Base-by-base conservation (phyloP, 1,140 invertebrate species). In the Bombus picipes region DNA sequence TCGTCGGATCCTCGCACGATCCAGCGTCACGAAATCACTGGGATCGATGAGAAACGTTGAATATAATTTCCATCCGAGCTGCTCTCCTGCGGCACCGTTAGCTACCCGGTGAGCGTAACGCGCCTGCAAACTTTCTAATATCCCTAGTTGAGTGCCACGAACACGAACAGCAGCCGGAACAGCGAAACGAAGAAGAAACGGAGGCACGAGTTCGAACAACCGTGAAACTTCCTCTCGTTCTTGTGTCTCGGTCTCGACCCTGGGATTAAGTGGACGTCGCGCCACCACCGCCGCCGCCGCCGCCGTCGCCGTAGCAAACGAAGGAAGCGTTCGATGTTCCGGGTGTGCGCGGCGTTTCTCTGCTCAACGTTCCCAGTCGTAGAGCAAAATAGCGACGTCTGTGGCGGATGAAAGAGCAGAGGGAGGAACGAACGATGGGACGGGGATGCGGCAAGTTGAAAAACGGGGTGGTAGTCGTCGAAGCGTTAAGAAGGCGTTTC, bases 41-140 rank as follows among this genome's bases (percentile, higher is more conserved):
- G 32, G 41, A 65, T 65, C 62, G 34, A 76, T 68, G 41, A 66
- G 9, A 39, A 41, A 65, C 41, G 43, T 47, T 53, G 25, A 68
- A 32, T 47, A 77, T 84, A 84, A 84, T 79, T 72, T 72, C 37
- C 39, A 72, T 53, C 47, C 47, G 47, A 53, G 47, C 47, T 8
- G 47, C 18, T 53, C 47, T 53, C 47, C 1, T 53, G 18, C 18
- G 47, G 47, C 47, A 22, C 18, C 47, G 47, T 53, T 53, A 53
- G 47, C 47, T 53, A 53, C 47, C 6, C 47, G 47, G 47, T 22
- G 47, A 53, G n/a, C 70, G 87, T 81, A 66, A 89, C 83, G 68
- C 66, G 47, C 68, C 22, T 68, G 25, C 41, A 89, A 89, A 88
- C 43, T 81, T 88, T 78, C 34, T 85, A 87, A 85, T 88, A 70